Evolutionary conservation across 1,140 invertebrate genomes (phyloP).

Genomic region (Mamestra configurata): DNA sequence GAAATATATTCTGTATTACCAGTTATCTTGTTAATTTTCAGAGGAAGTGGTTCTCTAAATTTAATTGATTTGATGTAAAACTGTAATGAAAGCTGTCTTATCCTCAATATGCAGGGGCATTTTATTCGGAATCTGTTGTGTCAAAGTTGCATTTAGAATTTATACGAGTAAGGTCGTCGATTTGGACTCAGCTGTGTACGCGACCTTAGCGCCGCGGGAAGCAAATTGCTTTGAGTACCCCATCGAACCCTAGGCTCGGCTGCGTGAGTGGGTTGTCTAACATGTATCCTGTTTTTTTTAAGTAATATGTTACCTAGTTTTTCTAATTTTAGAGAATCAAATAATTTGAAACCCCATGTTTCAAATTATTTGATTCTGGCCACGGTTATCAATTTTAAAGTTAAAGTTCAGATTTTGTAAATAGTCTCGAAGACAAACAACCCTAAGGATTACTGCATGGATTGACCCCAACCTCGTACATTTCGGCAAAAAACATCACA

Average conservation of each 20-base stretch:
- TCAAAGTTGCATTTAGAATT: too few species aligned
- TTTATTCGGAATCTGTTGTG: too few species aligned
- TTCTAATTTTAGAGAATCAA: neutral
- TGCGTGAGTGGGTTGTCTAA: neutral
- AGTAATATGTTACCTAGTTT: neutral
- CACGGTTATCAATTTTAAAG: too few species aligned
- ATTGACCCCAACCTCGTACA: constrained; percentile 48
- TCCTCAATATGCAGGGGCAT: too few species aligned
- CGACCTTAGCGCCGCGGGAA: constrained; percentile 72
- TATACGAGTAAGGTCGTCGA: too few species aligned
- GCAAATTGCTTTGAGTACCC: constrained; percentile 75
- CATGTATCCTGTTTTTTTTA: neutral
- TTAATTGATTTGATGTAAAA: too few species aligned
- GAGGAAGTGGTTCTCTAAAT: too few species aligned
- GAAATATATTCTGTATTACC: too few species aligned
- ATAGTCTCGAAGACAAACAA: neutral
- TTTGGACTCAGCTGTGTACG: constrained; percentile 51
- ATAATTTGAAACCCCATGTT: neutral
- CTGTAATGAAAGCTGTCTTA: too few species aligned
- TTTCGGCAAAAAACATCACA: constrained; percentile 55
- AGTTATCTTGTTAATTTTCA: too few species aligned
- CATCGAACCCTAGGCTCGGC: constrained; percentile 29
- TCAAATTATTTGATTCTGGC: too few species aligned
- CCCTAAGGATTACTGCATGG: neutral
- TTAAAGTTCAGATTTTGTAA: neutral